Conservation (phyloP, 1,140 invertebrate species). For the Homarus americanus region DNA sequence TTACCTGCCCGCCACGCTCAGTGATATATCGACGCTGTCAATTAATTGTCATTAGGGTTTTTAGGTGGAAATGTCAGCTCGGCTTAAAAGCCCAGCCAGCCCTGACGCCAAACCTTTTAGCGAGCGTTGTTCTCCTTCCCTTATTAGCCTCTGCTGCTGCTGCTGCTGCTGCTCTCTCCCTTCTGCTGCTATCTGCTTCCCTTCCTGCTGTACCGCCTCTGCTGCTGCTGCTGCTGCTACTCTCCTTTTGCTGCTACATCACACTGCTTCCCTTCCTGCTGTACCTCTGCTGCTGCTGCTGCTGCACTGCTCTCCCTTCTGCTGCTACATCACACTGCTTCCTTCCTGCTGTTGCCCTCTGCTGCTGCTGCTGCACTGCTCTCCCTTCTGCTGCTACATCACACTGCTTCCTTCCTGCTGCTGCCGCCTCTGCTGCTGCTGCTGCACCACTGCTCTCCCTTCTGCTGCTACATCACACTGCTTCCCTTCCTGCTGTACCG, state of each 20-base stretch:
- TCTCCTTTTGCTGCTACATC: neutral
- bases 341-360: too few species aligned
- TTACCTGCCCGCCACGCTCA: constrained; percentile 18
- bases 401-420: too few species aligned
- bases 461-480: too few species aligned
- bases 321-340: too few species aligned
- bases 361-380: neutral
- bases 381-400: neutral
- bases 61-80: constrained; percentile 65
- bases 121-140: constrained; percentile 16
- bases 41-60: constrained; percentile 70
- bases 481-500: too few species aligned
- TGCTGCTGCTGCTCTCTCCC: neutral
- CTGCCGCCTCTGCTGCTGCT: neutral
- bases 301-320: neutral
- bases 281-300: neutral
- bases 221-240: neutral
- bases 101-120: constrained; percentile 61
- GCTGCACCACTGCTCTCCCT: too few species aligned
- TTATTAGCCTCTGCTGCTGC: constrained; percentile 4
- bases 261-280: too few species aligned
- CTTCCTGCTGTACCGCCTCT: neutral
- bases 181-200: neutral
- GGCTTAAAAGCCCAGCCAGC: constrained; percentile 61
- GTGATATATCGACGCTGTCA: constrained; percentile 69